Conservation (phyloP, 2,113 vertebrate species). For the Onychostoma macrolepis region DNA sequence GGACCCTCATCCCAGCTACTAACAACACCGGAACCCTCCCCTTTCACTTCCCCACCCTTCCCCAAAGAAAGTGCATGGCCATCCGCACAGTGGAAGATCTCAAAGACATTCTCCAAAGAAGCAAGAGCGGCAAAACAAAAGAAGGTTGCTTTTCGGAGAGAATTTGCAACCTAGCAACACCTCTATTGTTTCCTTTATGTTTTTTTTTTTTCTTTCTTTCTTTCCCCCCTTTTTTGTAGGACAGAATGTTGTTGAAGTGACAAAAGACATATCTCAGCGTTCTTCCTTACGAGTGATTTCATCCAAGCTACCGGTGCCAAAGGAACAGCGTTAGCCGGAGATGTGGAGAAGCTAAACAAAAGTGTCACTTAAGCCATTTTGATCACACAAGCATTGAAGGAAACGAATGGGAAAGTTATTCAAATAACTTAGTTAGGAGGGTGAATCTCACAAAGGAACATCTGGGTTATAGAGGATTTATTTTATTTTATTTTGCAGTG, state of each 20-base stretch:
- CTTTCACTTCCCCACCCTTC: constrained; percentile 31
- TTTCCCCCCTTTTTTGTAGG: constrained; percentile 31
- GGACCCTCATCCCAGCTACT: constrained; percentile 26
- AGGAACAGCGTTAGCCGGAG: constrained; percentile 28
- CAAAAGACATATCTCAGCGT: constrained; percentile 52
- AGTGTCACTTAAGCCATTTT: constrained; percentile 3
- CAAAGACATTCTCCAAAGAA: constrained; percentile 57
- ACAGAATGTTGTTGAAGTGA: constrained; percentile 49
- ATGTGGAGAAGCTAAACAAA: constrained; percentile 18
- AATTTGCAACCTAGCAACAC: constrained; percentile 59
- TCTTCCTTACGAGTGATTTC: constrained; percentile 44
- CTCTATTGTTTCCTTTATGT: constrained; percentile 53
- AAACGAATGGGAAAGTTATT: background rate
- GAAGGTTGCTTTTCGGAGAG: constrained; percentile 55
- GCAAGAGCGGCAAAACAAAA: constrained; percentile 56
- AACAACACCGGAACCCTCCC: constrained; percentile 49
- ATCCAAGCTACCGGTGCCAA: constrained; percentile 20
- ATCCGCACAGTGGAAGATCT: constrained; percentile 54
- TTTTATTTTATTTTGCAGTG: no score
- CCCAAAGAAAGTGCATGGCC: constrained; percentile 49
- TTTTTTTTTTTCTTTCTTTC: constrained; percentile 3
- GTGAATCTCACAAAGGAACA: background rate
- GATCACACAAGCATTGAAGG: background rate
- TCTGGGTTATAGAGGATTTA: background rate
- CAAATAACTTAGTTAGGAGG: background rate